A percentile compares a stretch with the other conserved stretches of the same genome.
Evolutionary conservation across 37 sponge, comb jelly and placozoan species (phyloP).

Genomic region (Halisarca cf. caerulea): DNA sequence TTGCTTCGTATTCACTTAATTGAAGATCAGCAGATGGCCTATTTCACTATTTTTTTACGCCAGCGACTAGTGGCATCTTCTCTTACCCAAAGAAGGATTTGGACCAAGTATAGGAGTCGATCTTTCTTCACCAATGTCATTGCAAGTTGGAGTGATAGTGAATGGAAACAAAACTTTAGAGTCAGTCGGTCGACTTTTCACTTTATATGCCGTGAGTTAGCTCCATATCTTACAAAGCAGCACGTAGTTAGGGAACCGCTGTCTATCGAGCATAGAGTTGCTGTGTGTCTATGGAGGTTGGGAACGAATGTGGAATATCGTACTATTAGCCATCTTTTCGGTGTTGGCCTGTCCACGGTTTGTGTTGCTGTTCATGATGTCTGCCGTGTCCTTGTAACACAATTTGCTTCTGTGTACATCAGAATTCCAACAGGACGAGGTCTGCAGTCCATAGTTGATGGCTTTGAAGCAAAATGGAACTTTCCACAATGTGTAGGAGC

Average conservation of each 20-base stretch:
- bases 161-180: constrained; percentile 30
- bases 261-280: background rate
- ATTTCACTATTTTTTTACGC: background rate
- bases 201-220: background rate
- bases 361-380: constrained; percentile 16
- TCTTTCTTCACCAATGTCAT: background rate
- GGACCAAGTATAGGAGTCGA: background rate
- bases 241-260: background rate
- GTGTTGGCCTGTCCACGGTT: constrained; percentile 10
- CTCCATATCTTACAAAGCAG: background rate
- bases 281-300: constrained; percentile 3
- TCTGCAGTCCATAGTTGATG: background rate
- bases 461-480: background rate
- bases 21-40: too few species aligned
- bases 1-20: background rate
- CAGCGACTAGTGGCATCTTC: background rate
- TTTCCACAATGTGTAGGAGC: constrained; percentile 24
- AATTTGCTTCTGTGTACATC: background rate
- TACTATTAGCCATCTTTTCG: constrained; percentile 28
- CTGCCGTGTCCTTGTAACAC: background rate
- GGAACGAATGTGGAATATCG: constrained; percentile 32
- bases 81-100: background rate
- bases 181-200: background rate
- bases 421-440: constrained; percentile 14
- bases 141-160: constrained; percentile 17